Evolutionary conservation across 2,888 invertebrate species (phyloP).

Genomic region (Troides helena): DNA sequence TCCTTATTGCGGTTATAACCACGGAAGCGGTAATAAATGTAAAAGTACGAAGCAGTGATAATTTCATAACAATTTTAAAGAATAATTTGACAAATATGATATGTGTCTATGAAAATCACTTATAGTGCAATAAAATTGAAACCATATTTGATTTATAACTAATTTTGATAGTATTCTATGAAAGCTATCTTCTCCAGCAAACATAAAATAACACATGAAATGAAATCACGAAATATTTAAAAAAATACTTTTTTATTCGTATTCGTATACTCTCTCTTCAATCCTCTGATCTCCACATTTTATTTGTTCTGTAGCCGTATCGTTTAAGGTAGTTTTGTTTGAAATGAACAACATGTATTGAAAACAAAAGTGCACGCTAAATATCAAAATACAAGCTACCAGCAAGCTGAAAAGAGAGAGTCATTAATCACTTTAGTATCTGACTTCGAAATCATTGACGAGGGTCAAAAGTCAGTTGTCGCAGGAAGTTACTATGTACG

Average conservation of each 20-base stretch:
- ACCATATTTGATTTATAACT: no score
- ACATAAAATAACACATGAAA: neutral
- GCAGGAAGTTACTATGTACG: neutral
- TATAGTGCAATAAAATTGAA: no score
- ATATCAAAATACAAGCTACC: slow-evolving; percentile 32
- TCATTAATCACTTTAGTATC: neutral
- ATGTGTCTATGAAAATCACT: no score
- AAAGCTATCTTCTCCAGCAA: neutral
- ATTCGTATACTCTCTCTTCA: slow-evolving; percentile 15
- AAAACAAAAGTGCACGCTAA: slow-evolving; percentile 46
- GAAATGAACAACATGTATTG: slow-evolving; percentile 34
- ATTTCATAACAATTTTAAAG: neutral
- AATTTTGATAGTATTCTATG: neutral
- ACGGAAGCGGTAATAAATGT: slow-evolving; percentile 1
- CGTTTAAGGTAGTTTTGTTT: slow-evolving; percentile 1
- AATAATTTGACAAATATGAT: neutral
- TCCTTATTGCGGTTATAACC: slow-evolving; percentile 10
- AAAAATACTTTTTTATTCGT: slow-evolving; percentile 15
- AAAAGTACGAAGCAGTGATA: neutral
- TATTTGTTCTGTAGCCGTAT: slow-evolving; percentile 29
- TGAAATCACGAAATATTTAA: neutral
- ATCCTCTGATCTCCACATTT: slow-evolving; percentile 11
- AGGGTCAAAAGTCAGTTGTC: neutral
- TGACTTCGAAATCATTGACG: neutral
- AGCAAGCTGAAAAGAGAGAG: slow-evolving; percentile 33